Percentiles rank a stretch among this genome's conserved stretches.
phyloP scores from a whole-genome alignment of 2,888 invertebrate genomes.

The Scaptomyza tumidula region DNA sequence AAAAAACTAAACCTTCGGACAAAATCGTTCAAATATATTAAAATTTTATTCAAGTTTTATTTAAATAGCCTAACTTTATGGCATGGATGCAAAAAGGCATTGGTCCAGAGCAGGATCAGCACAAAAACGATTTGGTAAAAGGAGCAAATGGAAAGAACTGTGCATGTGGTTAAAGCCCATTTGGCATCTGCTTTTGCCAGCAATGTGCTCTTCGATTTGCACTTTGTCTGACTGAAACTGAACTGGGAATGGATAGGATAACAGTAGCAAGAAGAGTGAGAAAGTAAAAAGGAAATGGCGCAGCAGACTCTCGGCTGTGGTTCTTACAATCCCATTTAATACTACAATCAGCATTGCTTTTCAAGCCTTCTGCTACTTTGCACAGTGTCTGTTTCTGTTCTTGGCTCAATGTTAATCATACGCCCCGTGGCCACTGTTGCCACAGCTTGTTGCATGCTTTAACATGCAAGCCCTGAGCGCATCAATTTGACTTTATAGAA shows the following conservation, averaged over 20 bases:
- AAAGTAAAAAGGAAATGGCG: neutral
- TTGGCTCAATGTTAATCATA: constrained; percentile 65
- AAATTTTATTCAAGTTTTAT: no score
- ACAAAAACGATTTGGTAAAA: constrained; percentile 15
- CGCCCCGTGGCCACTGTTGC: constrained; percentile 42
- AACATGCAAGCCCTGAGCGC: constrained; percentile 20
- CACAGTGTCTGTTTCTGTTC: constrained; percentile 36
- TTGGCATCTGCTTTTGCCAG: constrained; percentile 48
- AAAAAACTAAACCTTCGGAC: no score
- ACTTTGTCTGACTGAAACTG: constrained; percentile 36
- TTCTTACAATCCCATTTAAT: constrained; percentile 67
- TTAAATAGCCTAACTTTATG: neutral
- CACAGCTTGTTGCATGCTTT: constrained; percentile 37
- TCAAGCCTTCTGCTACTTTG: constrained; percentile 56
- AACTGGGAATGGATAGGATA: neutral
- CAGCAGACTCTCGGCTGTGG: neutral
- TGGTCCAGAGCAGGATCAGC: neutral
- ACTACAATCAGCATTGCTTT: constrained; percentile 74
- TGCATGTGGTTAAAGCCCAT: constrained; percentile 66
- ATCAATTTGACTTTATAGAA: constrained; percentile 23
- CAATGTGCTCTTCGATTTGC: constrained; percentile 58
- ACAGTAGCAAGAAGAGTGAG: neutral
- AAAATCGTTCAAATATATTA: no score
- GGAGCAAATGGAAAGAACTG: constrained; percentile 42
- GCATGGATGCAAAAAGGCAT: neutral